Percentiles rank a stretch among this genome's conserved stretches.
phyloP scores from a whole-genome alignment of 1,140 invertebrate species.

The Neomicropteryx cornuta region DNA sequence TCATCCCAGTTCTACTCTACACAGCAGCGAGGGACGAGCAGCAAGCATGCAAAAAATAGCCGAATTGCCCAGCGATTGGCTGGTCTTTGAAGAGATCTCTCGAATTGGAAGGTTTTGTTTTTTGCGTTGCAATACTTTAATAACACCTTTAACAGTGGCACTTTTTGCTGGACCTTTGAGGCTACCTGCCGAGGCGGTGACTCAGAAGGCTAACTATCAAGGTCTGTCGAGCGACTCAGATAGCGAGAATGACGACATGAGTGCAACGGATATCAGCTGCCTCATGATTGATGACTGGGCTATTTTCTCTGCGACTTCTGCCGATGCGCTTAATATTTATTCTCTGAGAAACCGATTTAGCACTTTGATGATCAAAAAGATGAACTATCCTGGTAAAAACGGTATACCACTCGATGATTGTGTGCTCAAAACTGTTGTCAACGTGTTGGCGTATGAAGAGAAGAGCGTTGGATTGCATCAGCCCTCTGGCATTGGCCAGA shows the following conservation, averaged over 20 bases:
- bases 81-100: constrained; percentile 76
- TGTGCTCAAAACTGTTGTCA: constrained; percentile 55
- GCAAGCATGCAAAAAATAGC: constrained; percentile 41
- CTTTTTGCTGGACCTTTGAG: constrained; percentile 62
- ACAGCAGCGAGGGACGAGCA: constrained; percentile 24
- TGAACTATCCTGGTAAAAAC: constrained; percentile 58
- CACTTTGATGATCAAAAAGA: constrained; percentile 58
- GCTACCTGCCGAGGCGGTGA: constrained; percentile 38
- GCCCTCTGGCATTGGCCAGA: constrained; percentile 64
- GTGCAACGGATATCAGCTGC: constrained; percentile 24
- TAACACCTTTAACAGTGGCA: constrained; percentile 70
- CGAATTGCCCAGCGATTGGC: constrained; percentile 67
- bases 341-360: constrained; percentile 71
- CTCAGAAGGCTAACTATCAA: constrained; percentile 30
- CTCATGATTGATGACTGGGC: constrained; percentile 67
- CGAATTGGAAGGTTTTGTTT: constrained; percentile 50
- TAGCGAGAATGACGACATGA: constrained; percentile 40
- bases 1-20: constrained; percentile 63
- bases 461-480: constrained; percentile 57
- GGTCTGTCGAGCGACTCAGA: constrained; percentile 44
- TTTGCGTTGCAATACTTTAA: constrained; percentile 62
- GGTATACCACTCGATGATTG: constrained; percentile 57
- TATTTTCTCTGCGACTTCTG: constrained; percentile 57
- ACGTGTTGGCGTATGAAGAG: constrained; percentile 62
- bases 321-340: constrained; percentile 53